phyloP scores from a whole-genome alignment of 1,140 invertebrate genomes.

The Ceratina calcarata region DNA sequence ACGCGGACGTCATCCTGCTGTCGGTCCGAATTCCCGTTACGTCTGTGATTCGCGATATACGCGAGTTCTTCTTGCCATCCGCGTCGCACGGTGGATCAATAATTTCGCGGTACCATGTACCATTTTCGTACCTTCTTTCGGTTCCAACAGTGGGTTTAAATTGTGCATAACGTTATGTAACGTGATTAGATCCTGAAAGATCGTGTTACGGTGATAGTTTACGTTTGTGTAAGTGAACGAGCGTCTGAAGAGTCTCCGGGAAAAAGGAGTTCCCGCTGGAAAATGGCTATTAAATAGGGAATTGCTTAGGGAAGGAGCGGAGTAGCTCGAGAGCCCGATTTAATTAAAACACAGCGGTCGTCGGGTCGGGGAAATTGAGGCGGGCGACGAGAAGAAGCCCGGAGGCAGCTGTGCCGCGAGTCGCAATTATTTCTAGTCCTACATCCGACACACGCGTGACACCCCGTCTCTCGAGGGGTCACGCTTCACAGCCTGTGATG shows the following conservation, averaged over 20 bases:
- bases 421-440: slow-evolving; percentile 46
- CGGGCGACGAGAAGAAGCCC: slow-evolving; percentile 3
- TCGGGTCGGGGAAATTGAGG: slow-evolving; percentile 15
- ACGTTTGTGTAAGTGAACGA: neutral
- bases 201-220: neutral
- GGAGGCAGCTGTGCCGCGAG: slow-evolving; percentile 39
- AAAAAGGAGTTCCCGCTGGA: neutral
- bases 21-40: slow-evolving; percentile 9
- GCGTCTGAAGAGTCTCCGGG: neutral
- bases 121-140: no score
- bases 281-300: neutral
- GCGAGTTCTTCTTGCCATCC: neutral
- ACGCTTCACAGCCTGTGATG: slow-evolving; percentile 13
- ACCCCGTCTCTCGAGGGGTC: slow-evolving; percentile 23
- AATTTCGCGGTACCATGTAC: neutral
- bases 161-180: no score
- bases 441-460: slow-evolving; percentile 35
- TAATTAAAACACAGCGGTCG: slow-evolving; percentile 24
- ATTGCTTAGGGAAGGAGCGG: neutral
- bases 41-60: neutral
- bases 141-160: neutral
- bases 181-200: neutral
- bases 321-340: slow-evolving; percentile 1
- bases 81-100: neutral
- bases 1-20: slow-evolving; percentile 38